phyloP scores from a whole-genome alignment of 1,140 invertebrate species.

The Probaryconus sp. region DNA sequence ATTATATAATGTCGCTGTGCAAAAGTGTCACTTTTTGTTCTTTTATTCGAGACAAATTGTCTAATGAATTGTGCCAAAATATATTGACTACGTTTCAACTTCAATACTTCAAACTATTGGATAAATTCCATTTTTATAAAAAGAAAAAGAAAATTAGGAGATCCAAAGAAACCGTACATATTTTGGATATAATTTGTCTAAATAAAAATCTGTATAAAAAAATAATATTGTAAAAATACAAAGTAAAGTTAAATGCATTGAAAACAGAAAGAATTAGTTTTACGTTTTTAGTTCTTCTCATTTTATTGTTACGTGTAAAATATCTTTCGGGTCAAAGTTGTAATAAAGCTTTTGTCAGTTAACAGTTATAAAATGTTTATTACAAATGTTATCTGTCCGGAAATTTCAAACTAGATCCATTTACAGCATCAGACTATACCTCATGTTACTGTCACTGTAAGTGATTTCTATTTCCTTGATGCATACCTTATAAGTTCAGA shows the following conservation, averaged over 20 bases:
- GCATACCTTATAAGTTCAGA: conserved; percentile 9
- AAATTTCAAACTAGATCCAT: not conserved
- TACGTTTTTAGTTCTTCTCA: too few species aligned
- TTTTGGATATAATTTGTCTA: too few species aligned
- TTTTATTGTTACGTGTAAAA: too few species aligned
- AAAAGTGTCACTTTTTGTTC: conserved; percentile 37
- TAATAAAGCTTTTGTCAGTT: not conserved
- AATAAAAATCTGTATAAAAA: too few species aligned
- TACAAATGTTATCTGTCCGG: not conserved
- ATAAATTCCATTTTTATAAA: too few species aligned
- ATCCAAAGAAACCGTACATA: too few species aligned
- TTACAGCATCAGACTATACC: not conserved
- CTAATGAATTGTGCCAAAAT: conserved; percentile 33
- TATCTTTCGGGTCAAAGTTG: too few species aligned
- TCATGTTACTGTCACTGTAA: not conserved
- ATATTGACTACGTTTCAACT: not conserved
- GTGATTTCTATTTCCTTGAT: conserved; percentile 14
- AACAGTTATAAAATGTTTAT: not conserved
- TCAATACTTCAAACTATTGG: too few species aligned
- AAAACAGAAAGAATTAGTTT: too few species aligned
- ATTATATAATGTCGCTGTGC: conserved; percentile 47
- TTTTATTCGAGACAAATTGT: conserved; percentile 18
- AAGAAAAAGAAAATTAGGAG: too few species aligned
- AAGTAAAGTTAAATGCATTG: too few species aligned
- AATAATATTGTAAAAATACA: too few species aligned